Evolutionary conservation across 2,113 vertebrate genomes (phyloP).

Genomic region (Epinephelus lanceolatus): DNA sequence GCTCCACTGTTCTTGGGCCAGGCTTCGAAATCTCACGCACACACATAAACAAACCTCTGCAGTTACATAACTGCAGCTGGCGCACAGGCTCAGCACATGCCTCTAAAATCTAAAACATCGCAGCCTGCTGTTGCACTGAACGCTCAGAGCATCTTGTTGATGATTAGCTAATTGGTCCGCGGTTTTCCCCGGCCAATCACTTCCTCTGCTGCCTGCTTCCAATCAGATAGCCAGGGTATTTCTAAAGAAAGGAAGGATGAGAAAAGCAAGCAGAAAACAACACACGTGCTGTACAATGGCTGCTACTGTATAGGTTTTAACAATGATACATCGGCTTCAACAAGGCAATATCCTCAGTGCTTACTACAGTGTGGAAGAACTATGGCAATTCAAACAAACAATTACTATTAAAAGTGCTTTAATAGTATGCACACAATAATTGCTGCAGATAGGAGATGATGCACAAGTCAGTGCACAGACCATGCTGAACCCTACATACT

Average conservation of each 20-base stretch:
- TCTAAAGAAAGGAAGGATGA: not conserved
- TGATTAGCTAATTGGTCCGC: not conserved
- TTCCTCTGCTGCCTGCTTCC: not conserved
- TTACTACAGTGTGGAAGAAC: not conserved
- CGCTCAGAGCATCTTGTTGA: not conserved
- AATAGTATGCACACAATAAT: too few relatives aligned
- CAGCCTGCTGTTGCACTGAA: not conserved
- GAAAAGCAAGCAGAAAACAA: not conserved
- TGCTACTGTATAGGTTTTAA: not conserved
- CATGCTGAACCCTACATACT: too few relatives aligned
- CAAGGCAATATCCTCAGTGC: not conserved
- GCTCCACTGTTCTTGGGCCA: not conserved
- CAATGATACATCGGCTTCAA: not conserved
- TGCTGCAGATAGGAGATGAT: too few relatives aligned
- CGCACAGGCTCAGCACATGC: not conserved
- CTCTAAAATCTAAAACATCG: not conserved
- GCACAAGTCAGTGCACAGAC: too few relatives aligned
- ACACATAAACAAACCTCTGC: too few relatives aligned
- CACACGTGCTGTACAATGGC: not conserved
- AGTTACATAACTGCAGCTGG: not conserved
- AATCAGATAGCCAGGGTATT: not conserved
- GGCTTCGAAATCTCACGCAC: too few relatives aligned
- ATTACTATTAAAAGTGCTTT: too few relatives aligned
- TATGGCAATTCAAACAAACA: not conserved
- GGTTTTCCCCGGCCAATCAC: not conserved